Evolutionary conservation across 2,888 invertebrate species (phyloP).

Genomic region (Euplexia lucipara): DNA sequence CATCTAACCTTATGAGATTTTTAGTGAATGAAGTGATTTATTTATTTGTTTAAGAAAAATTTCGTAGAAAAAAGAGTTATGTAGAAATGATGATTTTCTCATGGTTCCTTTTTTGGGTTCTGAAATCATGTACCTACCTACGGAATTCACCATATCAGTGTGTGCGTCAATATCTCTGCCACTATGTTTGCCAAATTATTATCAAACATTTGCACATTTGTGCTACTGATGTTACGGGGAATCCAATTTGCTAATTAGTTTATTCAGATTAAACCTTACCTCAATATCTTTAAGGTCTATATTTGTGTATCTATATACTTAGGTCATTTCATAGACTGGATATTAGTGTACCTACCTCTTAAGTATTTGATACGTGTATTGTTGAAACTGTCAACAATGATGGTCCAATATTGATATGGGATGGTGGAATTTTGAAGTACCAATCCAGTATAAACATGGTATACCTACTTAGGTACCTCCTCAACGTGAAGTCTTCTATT

Average conservation of each 20-base stretch:
- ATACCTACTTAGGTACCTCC: no score
- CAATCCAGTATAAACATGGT: neutral
- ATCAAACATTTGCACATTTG: conserved; percentile 57
- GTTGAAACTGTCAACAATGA: conserved; percentile 8
- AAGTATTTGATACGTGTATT: conserved; percentile 3
- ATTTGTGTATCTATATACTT: conserved; percentile 10
- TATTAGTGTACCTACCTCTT: conserved; percentile 36
- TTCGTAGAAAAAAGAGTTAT: no score
- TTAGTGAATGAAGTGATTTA: no score
- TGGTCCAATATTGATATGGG: conserved; percentile 6
- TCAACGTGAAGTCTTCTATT: neutral
- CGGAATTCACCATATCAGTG: no score
- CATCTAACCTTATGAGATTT: no score
- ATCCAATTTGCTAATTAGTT: conserved; percentile 64
- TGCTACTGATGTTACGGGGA: conserved; percentile 11
- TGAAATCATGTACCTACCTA: no score
- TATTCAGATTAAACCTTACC: conserved; percentile 26
- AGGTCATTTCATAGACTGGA: conserved; percentile 8
- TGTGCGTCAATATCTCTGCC: no score
- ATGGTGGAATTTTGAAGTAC: conserved; percentile 3
- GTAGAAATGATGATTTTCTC: no score
- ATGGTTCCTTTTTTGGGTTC: no score
- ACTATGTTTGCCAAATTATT: conserved; percentile 37
- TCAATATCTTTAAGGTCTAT: conserved; percentile 2
- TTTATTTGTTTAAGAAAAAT: no score